Evolutionary conservation across 2,113 vertebrate genomes (phyloP), one percentile per base, ranked within the genome.

Genomic region (Podiceps cristatus): DNA sequence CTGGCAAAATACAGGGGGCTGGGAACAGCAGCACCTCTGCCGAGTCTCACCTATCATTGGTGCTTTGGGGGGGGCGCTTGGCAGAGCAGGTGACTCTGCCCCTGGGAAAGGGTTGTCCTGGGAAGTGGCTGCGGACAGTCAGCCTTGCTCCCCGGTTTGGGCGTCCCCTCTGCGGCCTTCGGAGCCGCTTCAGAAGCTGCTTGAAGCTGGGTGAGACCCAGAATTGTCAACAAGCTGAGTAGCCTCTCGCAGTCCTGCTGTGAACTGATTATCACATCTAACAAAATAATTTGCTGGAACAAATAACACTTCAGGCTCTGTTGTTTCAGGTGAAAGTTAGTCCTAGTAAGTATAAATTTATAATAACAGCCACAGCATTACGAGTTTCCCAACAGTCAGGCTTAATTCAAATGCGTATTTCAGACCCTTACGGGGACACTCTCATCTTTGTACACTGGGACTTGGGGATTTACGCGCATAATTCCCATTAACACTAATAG

Each of bases 301-400:
- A 98, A 97, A 96, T 96, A 98, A 97, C 93, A 98, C 95, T 97
- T 96, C 76, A 68, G 94, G 86, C 84, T 97, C 80, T 97, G 96
- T 98, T 98, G 94, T 97, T 98, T 98, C 98, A 98, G 96, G 97
- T 98, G 97, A 96, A 96, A 95, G 86, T 93, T 78, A 76, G 86
- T 81, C 94, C 93, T 95, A 60, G 94, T 79, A 96, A 96, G 67
- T 97, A 97, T 92, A 97, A 97, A 98, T 95, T 80, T 84, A 69
- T 71, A 97, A 89, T 90, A 97, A 88, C 74, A 91, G 74, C 95
- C 71, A 79, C 86, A 82, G 62, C 52, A 66, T 90, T 97, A 81
- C 19, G 37, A 96, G 80, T 97, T 98, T 92, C 92, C 86, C 92
- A 95, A 91, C 81, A 95, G 93, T 53, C 91, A 89, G 96, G 73